phyloP scores from a whole-genome alignment of 2,888 invertebrate species.

The Galerucella pusilla region DNA sequence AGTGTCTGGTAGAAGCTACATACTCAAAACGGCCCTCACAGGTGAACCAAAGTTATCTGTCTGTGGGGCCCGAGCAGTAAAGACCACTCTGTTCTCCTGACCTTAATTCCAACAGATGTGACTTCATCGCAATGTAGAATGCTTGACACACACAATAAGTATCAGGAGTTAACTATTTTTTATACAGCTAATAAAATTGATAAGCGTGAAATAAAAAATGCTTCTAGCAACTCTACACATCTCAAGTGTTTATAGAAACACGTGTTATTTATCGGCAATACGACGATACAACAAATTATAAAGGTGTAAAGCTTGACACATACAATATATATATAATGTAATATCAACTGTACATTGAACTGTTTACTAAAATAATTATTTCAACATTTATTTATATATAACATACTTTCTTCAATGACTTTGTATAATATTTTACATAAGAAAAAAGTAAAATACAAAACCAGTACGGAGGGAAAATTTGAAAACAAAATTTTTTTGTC shows the following conservation, averaged over 20 bases:
- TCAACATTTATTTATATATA: constrained; percentile 48
- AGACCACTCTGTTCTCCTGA: too few species aligned
- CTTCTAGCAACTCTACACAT: background rate
- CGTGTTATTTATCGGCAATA: background rate
- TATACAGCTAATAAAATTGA: background rate
- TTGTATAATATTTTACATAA: constrained; percentile 41
- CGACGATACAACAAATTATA: constrained; percentile 29
- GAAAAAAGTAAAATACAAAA: constrained; percentile 21
- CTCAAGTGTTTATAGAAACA: background rate
- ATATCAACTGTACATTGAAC: constrained; percentile 54
- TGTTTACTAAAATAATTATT: constrained; percentile 46
- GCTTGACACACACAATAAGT: background rate
- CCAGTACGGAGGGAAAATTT: background rate
- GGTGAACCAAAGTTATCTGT: too few species aligned
- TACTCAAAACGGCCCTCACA: too few species aligned
- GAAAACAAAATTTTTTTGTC: background rate
- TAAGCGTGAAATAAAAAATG: constrained; percentile 6
- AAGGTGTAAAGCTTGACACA: constrained; percentile 43
- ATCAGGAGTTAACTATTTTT: background rate
- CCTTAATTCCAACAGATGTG: too few species aligned
- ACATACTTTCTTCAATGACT: constrained; percentile 39
- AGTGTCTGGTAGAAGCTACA: too few species aligned
- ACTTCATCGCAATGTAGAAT: too few species aligned
- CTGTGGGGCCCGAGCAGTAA: too few species aligned
- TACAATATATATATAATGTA: constrained; percentile 20